phyloP scores from a whole-genome alignment of 2,888 invertebrate species.

The Oscheius sp. region DNA sequence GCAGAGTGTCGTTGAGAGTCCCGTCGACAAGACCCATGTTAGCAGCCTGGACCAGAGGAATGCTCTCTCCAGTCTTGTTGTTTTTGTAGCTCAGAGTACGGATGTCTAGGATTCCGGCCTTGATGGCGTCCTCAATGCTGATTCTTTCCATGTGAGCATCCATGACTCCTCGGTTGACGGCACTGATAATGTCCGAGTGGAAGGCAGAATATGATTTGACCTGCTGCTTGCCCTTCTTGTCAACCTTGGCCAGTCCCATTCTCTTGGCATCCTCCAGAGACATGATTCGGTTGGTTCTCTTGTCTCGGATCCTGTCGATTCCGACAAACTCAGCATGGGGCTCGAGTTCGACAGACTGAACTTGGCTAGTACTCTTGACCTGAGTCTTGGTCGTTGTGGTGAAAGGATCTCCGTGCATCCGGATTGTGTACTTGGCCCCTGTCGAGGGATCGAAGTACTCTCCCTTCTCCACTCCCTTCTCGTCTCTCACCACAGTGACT shows the following conservation, averaged over 20 bases:
- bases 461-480: constrained; percentile 72
- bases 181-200: constrained; percentile 75
- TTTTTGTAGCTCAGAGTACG: constrained; percentile 63
- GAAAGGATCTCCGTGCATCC: constrained; percentile 73
- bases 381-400: constrained; percentile 74
- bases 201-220: constrained; percentile 72
- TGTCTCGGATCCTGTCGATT: constrained; percentile 72
- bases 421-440: constrained; percentile 74
- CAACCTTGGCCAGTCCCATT: constrained; percentile 72
- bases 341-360: constrained; percentile 72
- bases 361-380: constrained; percentile 73
- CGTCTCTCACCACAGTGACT: constrained; percentile 72
- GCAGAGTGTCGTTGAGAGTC: constrained; percentile 72
- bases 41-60: constrained; percentile 68
- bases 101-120: constrained; percentile 83
- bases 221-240: constrained; percentile 73
- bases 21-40: constrained; percentile 73
- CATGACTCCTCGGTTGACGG: constrained; percentile 82
- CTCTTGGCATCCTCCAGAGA: constrained; percentile 73
- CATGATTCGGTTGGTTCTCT: constrained; percentile 69
- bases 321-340: constrained; percentile 74
- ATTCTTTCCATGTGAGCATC: constrained; percentile 82
- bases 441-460: constrained; percentile 72
- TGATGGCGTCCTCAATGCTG: constrained; percentile 87
- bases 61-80: constrained; percentile 61